Base-by-base conservation (phyloP, 2,888 invertebrate species). In the Zhuqinia jingwanae region DNA sequence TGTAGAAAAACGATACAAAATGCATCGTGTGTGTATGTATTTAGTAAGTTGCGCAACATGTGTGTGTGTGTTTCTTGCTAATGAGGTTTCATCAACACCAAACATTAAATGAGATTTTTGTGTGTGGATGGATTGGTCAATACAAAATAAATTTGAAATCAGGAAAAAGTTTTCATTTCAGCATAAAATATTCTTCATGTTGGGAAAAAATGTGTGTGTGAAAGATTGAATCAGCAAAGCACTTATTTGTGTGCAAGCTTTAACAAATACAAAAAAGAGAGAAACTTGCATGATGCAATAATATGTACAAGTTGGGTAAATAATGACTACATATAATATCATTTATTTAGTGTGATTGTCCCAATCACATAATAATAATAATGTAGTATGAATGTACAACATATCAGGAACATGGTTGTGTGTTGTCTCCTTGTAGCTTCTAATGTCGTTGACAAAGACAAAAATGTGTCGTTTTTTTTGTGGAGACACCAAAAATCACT, bases 401-500 rank as follows among this genome's bases (percentile, higher is more conserved):
- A 6, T 6, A 36, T 8, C 36, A 36, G 8, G 36, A 36, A 36
- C 36, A 36, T 36, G 36, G n/a, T n/a, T n/a, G n/a, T n/a, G 27
- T n/a, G 27, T 60, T 30, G 27, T 30, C n/a, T 3, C 60, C 30
- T 60, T 30, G 13, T 20, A n/a, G n/a, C 45, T 45, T n/a, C 25
- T 77, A 65, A 80, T 80, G 58, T 68, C 56, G 70, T 70, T 68
- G 56, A 70, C 80, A 78, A 36, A 47, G 47, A 25, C 36, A 70
- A 58, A 79, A 63, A 25, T 15, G 8, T 36, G 42, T n/a, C n/a
- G n/a, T n/a, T n/a, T 70, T 36, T 80, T 80, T 68, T 45, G 79
- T 79, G 80, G 81, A 42, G 81, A 15, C 81, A 81, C 58, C 25
- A 81, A 81, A 73, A 81, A 15, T 73, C 60, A 81, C 81, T 73